These are phyloP conservation scores for Epinephelus coioides DNA, from an alignment of 2,797 vertebrate species.

Conservation along the genomic window DNA sequence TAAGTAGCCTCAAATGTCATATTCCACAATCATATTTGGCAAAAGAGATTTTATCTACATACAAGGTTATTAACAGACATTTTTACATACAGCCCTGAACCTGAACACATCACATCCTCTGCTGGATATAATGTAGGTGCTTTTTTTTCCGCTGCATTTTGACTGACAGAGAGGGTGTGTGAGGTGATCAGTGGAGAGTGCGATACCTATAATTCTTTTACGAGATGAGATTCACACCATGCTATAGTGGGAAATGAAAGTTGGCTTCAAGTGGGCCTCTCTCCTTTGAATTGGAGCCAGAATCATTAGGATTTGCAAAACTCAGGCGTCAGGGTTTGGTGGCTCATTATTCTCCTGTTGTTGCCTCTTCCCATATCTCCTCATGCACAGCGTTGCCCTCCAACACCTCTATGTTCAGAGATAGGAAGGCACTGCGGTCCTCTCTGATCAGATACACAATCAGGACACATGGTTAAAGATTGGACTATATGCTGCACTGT, in stretches of 20 bases:
- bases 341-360: constrained; percentile 74
- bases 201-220: constrained; percentile 71
- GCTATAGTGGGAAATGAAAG: constrained; percentile 76
- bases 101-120: constrained; percentile 2
- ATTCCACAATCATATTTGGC: constrained; percentile 17
- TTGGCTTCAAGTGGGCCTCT: constrained; percentile 70
- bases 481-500: constrained; percentile 41
- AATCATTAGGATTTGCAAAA: constrained; percentile 82
- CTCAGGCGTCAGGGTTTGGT: constrained; percentile 56
- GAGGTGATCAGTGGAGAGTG: constrained; percentile 42
- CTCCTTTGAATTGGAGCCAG: constrained; percentile 71
- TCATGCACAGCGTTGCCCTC: constrained; percentile 62
- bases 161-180: constrained; percentile 49
- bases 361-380: constrained; percentile 65
- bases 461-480: constrained; percentile 55
- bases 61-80: constrained; percentile 26
- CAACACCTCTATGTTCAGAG: constrained; percentile 69
- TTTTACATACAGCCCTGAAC: constrained; percentile 15
- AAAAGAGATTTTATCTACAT: constrained; percentile 39
- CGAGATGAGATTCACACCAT: constrained; percentile 77
- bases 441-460: constrained; percentile 69
- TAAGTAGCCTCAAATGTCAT: no score
- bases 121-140: constrained; percentile 18
- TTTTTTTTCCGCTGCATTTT: constrained; percentile 41
- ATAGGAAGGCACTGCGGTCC: constrained; percentile 55